Evolutionary conservation across 2,888 invertebrate genomes (phyloP).

Genomic region (Acanthosepion lycidas): DNA sequence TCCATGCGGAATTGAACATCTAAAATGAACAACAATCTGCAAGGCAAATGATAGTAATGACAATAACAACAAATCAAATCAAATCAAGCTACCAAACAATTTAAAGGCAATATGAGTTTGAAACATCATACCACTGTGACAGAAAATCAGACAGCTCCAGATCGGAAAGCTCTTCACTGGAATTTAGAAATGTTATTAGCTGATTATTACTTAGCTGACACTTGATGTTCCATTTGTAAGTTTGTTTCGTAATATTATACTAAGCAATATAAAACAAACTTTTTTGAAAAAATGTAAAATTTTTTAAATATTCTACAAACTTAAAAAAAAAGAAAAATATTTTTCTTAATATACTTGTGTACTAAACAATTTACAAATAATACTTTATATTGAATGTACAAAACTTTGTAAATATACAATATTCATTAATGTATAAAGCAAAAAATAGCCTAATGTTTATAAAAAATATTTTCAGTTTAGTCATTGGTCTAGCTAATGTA

Average conservation of each 20-base stretch:
- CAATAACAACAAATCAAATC: slow-evolving; percentile 44
- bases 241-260: not conserved
- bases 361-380: too few species aligned
- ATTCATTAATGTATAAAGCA: too few species aligned
- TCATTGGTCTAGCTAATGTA: too few species aligned
- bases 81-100: slow-evolving; percentile 10
- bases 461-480: too few species aligned
- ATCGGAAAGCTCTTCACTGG: slow-evolving; percentile 53
- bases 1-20: slow-evolving; percentile 36
- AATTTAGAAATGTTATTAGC: not conserved
- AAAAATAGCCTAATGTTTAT: too few species aligned
- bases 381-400: too few species aligned
- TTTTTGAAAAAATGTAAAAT: too few species aligned
- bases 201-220: not conserved
- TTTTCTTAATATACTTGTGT: too few species aligned
- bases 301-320: too few species aligned
- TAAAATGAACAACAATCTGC: slow-evolving; percentile 37
- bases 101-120: slow-evolving; percentile 43
- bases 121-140: slow-evolving; percentile 56
- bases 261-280: not conserved
- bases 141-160: slow-evolving; percentile 57
- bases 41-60: slow-evolving; percentile 38
- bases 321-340: too few species aligned
- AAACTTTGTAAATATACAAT: too few species aligned
- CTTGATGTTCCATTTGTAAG: not conserved